A percentile compares a stretch with the other conserved stretches of the same genome.
These are phyloP conservation scores for Aplochiton taeniatus DNA, from an alignment of 2,797 vertebrate genomes.

Conservation along the genomic window DNA sequence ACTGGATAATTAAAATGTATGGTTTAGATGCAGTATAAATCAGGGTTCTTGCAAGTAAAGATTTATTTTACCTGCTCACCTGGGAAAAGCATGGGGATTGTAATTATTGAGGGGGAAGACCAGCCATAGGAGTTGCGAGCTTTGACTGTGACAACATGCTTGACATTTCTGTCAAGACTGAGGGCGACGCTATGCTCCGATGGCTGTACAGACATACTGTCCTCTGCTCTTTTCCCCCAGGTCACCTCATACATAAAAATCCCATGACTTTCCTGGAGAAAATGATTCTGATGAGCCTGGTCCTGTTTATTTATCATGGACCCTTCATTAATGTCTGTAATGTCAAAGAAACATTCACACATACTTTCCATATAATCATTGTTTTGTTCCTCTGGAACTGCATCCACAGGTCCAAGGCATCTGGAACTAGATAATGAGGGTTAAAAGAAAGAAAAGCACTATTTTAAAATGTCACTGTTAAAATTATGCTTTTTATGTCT, in stretches of 20 bases:
- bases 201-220: background rate
- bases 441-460: background rate
- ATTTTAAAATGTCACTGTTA: too few species aligned
- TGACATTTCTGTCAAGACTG: constrained; percentile 1
- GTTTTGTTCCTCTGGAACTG: constrained; percentile 24
- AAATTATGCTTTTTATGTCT: too few species aligned
- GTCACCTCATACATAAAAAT: constrained; percentile 61
- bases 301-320: background rate
- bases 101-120: constrained; percentile 59
- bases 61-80: constrained; percentile 40
- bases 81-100: constrained; percentile 20
- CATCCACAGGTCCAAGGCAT: constrained; percentile 72
- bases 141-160: constrained; percentile 47
- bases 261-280: constrained; percentile 63
- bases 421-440: constrained; percentile 66
- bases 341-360: constrained; percentile 17
- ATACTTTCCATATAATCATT: constrained; percentile 69
- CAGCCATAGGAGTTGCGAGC: constrained; percentile 59
- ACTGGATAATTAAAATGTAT: too few species aligned
- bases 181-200: constrained; percentile 10
- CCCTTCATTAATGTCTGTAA: background rate
- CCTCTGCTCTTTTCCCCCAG: constrained; percentile 12
- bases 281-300: background rate
- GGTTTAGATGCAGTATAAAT: too few species aligned
- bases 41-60: too few species aligned